Conservation (phyloP, 2,888 invertebrate species). For the Merodon equestris region DNA sequence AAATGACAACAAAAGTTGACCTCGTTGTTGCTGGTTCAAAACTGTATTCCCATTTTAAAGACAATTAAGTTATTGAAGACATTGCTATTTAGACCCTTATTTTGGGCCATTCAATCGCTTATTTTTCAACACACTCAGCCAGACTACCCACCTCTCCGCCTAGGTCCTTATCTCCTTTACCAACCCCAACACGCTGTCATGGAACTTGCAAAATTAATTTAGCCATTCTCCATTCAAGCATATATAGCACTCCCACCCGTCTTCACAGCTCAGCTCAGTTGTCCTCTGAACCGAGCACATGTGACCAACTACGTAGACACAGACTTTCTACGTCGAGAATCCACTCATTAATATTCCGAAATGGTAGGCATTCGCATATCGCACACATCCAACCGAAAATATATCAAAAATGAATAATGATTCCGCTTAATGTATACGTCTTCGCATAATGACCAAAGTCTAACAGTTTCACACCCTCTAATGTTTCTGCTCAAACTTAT, state of each 20-base stretch:
- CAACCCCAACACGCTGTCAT: too few relatives aligned
- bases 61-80: too few relatives aligned
- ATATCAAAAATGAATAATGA: slow-evolving; percentile 78
- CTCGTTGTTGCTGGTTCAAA: too few relatives aligned
- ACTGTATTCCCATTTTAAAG: too few relatives aligned
- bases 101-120: too few relatives aligned
- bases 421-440: slow-evolving; percentile 75
- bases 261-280: slow-evolving; percentile 7
- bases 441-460: slow-evolving; percentile 62
- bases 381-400: slow-evolving; percentile 63
- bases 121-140: too few relatives aligned
- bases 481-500: slow-evolving; percentile 47
- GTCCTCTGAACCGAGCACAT: slow-evolving; percentile 24
- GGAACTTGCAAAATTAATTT: slow-evolving; percentile 47
- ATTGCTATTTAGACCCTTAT: too few relatives aligned
- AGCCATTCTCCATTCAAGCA: slow-evolving; percentile 34
- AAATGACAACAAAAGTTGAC: too few relatives aligned
- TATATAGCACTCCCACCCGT: slow-evolving; percentile 3
- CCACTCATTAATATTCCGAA: slow-evolving; percentile 66
- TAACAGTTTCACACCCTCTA: slow-evolving; percentile 66
- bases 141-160: too few relatives aligned
- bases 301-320: slow-evolving; percentile 39
- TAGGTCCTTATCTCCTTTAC: too few relatives aligned
- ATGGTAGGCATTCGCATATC: slow-evolving; percentile 66
- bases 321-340: slow-evolving; percentile 20